A percentile compares a stretch with the other conserved stretches of the same genome.
Conservation (phyloP, 2,113 vertebrate genomes). For the Spheniscus mendiculus region DNA sequence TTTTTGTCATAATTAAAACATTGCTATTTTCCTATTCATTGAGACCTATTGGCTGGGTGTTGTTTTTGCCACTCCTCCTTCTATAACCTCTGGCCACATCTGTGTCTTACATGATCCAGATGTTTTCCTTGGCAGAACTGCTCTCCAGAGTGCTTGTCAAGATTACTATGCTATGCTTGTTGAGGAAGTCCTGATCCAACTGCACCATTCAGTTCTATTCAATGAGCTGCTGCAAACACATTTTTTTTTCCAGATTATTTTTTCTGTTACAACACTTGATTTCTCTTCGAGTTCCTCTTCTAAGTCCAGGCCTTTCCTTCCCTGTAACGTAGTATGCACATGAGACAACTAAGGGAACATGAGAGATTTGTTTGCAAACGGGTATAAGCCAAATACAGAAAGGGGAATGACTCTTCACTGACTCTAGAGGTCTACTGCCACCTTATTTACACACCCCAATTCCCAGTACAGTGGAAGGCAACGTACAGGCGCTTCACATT, state of each 20-base stretch:
- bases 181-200: background rate
- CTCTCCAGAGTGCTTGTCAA: background rate
- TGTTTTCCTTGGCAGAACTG: background rate
- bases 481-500: background rate
- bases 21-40: background rate
- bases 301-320: background rate
- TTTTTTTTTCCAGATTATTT: too few relatives aligned
- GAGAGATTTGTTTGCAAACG: background rate
- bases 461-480: background rate
- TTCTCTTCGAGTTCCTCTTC: background rate
- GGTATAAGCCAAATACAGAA: background rate
- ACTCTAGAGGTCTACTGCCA: background rate
- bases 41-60: background rate
- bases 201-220: background rate
- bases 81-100: background rate
- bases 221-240: background rate
- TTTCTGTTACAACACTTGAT: background rate
- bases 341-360: background rate
- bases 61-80: background rate
- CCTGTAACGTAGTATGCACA: accelerated
- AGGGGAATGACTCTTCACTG: background rate
- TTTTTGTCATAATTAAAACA: background rate
- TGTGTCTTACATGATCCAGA: background rate
- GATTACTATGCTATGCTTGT: background rate
- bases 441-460: background rate